phyloP scores from a whole-genome alignment of 2,797 vertebrate species.

The Alosa sapidissima region DNA sequence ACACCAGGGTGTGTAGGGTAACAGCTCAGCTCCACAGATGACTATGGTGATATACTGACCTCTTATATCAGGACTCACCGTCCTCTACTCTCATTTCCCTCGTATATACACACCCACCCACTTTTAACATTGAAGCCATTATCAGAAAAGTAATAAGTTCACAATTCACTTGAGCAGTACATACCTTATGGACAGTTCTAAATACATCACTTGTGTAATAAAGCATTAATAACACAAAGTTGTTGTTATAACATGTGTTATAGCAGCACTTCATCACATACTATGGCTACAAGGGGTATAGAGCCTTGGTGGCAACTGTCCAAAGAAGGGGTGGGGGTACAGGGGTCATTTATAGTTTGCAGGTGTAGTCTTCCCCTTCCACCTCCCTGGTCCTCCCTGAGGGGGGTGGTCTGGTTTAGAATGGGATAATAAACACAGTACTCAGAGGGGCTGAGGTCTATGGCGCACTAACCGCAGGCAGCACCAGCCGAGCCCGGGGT shows the following conservation, averaged over 20 bases:
- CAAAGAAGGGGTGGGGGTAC: neutral
- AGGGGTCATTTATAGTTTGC: conserved; percentile 1
- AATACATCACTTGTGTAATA: neutral
- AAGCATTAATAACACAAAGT: neutral
- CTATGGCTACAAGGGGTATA: neutral
- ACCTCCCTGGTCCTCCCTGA: neutral
- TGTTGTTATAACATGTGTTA: neutral
- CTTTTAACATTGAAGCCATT: neutral
- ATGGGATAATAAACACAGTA: neutral
- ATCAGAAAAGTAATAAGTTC: neutral
- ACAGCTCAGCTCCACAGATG: neutral
- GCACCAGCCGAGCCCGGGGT: neutral
- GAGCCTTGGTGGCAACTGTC: neutral
- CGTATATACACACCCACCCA: neutral
- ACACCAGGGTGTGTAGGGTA: neutral
- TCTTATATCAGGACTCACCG: neutral
- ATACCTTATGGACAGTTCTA: neutral
- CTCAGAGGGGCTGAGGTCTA: neutral
- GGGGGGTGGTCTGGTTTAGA: neutral
- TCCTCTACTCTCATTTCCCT: neutral
- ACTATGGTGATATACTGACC: neutral
- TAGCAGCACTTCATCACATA: neutral
- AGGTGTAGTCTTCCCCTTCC: neutral
- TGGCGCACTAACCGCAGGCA: neutral
- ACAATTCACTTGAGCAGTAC: neutral